Evolutionary conservation across 1,140 invertebrate species (phyloP).

Genomic region (Atta cephalotes): DNA sequence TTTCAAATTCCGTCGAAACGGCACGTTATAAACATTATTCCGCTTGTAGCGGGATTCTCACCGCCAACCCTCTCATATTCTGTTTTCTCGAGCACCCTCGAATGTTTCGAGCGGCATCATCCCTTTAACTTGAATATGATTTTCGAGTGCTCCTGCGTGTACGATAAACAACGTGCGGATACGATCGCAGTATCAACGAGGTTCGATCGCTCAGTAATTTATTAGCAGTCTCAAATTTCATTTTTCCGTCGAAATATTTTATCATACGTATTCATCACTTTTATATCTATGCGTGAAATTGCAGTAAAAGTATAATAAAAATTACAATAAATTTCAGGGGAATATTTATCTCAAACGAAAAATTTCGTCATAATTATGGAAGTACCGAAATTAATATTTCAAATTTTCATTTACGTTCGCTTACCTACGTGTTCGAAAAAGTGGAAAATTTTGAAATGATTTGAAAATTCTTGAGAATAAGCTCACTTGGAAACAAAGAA

Average conservation of each 20-base stretch:
- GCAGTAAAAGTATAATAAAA: constrained; percentile 1
- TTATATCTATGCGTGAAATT: not conserved
- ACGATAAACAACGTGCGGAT: constrained; percentile 79
- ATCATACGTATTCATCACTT: not conserved
- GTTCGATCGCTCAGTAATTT: constrained; percentile 34
- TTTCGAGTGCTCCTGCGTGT: constrained; percentile 77
- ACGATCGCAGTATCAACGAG: constrained; percentile 70
- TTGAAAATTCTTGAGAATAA: constrained; percentile 38
- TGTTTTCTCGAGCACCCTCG: constrained; percentile 64
- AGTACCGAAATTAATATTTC: not conserved
- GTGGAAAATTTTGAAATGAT: constrained; percentile 38
- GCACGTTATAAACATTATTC: constrained; percentile 83
- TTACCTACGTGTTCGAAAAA: constrained; percentile 48
- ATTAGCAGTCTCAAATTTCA: not conserved
- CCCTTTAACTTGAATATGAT: constrained; percentile 76
- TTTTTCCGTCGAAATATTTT: constrained; percentile 5
- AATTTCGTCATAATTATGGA: constrained; percentile 14
- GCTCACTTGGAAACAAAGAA: constrained; percentile 58
- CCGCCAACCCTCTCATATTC: constrained; percentile 50
- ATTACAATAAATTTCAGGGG: not conserved
- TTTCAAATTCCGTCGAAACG: constrained; percentile 81
- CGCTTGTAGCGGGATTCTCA: constrained; percentile 78
- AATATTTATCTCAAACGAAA: not conserved
- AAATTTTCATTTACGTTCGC: constrained; percentile 60
- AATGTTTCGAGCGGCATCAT: constrained; percentile 71